Evolutionary conservation across 2,888 invertebrate species (phyloP), one percentile per base, ranked within the genome.

Genomic region (Drosophila imparisetae): DNA sequence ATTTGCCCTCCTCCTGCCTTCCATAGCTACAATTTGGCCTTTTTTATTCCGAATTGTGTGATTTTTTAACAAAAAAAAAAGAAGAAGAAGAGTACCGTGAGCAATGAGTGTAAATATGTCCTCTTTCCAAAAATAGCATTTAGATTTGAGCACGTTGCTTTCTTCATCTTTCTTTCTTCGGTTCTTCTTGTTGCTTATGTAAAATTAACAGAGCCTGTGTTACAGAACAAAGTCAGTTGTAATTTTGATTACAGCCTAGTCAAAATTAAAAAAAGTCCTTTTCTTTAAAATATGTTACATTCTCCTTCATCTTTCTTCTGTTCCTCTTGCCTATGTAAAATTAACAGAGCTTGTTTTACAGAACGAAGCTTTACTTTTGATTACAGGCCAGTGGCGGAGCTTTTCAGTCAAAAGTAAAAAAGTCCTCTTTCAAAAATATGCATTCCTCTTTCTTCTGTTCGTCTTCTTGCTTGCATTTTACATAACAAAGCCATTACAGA

Each of bases 311-410:
- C 15, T 15, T 34, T 6, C 13, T 36, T 36, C 40, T 40, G 18
- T 38, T 38, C 18, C 18, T 8, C 40, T 18, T 49, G n/a, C 18
- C 27, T 11, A 18, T 52, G 18, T 38, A n/a, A 21, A 29, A n/a
- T n/a, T 21, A 38, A n/a, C 38, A 18, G 29, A n/a, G 38, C 38
- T n/a, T 29, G 38, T 55, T 55, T 55, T n/a, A 38, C 29, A 13
- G 13, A 8, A 34, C 27, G 29, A 36, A 7, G 13, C 13, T n/a
- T 13, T 54, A 18, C 11, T 32, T 8, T 21, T 15, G 8, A 15
- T 32, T 15, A 52, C 15, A 36, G 21, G 7, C 1, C 2, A 45
- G 42, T 7, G 13, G 7, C 21, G 4, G 21, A 24, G 24, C 29
- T 27, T 49, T 29, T 49, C 18, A 15, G 15, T 8, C 4, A 15